Conservation (phyloP, 2,888 invertebrate genomes). For the Scaptomyza cyrtandrae region DNA sequence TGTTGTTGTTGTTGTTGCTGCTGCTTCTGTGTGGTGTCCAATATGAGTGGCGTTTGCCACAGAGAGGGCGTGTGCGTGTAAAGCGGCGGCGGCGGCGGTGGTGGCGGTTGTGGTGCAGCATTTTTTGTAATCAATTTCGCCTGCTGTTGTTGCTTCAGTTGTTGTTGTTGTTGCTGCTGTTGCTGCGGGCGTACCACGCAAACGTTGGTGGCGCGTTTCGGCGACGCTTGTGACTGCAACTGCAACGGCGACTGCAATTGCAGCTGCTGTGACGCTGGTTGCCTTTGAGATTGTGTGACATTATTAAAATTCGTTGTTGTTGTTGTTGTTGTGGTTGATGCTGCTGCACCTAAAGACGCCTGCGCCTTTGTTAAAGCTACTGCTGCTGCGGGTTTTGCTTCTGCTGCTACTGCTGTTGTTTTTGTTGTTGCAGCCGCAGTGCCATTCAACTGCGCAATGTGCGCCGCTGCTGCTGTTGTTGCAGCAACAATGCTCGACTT, state of each 20-base stretch:
- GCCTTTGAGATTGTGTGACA: constrained; percentile 79
- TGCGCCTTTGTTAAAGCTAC: constrained; percentile 68
- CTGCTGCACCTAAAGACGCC: constrained; percentile 69
- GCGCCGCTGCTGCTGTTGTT: constrained; percentile 26
- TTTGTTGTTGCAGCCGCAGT: constrained; percentile 33
- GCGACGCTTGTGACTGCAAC: constrained; percentile 61
- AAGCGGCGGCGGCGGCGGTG: constrained; percentile 65
- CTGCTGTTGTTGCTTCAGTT: constrained; percentile 61
- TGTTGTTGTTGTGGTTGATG: constrained; percentile 40
- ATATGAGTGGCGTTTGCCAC: constrained; percentile 81
- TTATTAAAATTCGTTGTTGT: constrained; percentile 76
- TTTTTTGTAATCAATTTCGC: constrained; percentile 38
- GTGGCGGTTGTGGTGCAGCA: constrained; percentile 51
- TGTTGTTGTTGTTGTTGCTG: constrained; percentile 45
- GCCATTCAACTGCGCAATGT: constrained; percentile 64
- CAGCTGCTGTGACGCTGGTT: constrained; percentile 57
- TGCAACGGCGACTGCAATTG: constrained; percentile 65
- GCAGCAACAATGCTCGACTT: constrained; percentile 56
- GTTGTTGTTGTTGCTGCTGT: constrained; percentile 61
- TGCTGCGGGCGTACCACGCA: constrained; percentile 80
- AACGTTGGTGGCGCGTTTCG: constrained; percentile 74
- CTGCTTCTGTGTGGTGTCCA: constrained; percentile 72
- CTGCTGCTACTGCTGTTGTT: constrained; percentile 8
- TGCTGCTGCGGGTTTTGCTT: not conserved
- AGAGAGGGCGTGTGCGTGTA: constrained; percentile 78